A percentile compares a stretch with the other conserved stretches of the same genome.
phyloP scores from a whole-genome alignment of 2,113 vertebrate species.

The Geococcyx californianus region DNA sequence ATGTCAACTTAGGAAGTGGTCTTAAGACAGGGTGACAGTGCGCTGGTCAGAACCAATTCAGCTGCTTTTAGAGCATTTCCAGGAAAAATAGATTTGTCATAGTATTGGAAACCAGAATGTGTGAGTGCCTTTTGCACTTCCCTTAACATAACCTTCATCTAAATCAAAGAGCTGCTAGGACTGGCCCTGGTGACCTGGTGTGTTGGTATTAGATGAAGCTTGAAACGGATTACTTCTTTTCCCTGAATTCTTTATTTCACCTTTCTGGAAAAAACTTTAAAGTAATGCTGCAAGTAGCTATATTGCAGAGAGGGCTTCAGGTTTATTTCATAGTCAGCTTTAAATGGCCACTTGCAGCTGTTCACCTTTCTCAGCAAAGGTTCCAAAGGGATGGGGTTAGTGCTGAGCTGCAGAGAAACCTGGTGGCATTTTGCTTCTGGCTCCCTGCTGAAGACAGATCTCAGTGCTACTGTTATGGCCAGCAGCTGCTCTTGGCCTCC shows the following conservation, averaged over 20 bases:
- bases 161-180: background rate
- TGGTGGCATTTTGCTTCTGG: background rate
- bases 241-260: background rate
- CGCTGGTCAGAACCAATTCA: conserved; percentile 33
- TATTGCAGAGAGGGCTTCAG: background rate
- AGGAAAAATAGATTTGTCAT: background rate
- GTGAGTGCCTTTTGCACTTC: background rate
- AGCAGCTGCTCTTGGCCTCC: background rate
- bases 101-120: background rate
- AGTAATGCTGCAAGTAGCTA: background rate
- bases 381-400: background rate
- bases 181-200: background rate
- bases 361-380: background rate
- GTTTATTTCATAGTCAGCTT: background rate
- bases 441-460: background rate
- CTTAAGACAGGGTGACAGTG: background rate
- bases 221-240: background rate
- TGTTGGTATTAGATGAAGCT: background rate
- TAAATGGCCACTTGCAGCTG: background rate
- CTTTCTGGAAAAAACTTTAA: background rate
- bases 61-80: conserved; percentile 35
- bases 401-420: background rate
- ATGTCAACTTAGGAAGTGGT: conserved; percentile 31
- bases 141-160: background rate
- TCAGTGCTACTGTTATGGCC: background rate